A percentile compares a stretch with the other conserved stretches of the same genome.
Evolutionary conservation across 1,140 invertebrate species (phyloP).

Genomic region (Caenorhabditis remanei): DNA sequence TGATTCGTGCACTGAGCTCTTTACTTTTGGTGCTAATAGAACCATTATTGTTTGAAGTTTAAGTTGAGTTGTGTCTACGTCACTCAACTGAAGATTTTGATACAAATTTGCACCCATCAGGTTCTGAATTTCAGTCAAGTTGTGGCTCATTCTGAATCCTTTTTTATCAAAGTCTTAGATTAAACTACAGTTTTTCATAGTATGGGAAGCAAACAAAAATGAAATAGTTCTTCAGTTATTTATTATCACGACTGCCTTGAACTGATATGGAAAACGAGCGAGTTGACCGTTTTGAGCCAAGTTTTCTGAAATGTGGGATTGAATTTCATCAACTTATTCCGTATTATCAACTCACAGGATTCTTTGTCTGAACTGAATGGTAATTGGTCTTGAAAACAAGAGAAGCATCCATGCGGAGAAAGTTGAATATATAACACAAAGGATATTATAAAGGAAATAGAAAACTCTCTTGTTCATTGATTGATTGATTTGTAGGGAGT

Average conservation of each 20-base stretch:
- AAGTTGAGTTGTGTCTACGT: too few species aligned
- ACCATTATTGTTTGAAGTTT: too few species aligned
- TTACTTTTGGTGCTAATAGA: too few species aligned
- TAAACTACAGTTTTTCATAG: too few species aligned
- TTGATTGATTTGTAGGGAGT: constrained; percentile 43
- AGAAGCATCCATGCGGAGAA: constrained; percentile 33
- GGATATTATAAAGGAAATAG: constrained; percentile 38
- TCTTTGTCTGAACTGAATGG: constrained; percentile 3
- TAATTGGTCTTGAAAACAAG: constrained; percentile 19
- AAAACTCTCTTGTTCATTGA: constrained; percentile 44
- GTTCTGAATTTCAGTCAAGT: too few species aligned
- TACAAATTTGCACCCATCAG: too few species aligned
- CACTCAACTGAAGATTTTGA: too few species aligned
- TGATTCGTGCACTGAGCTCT: too few species aligned
- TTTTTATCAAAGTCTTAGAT: too few species aligned
- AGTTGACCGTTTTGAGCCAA: constrained; percentile 1
- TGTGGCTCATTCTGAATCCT: too few species aligned
- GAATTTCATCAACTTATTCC: not conserved
- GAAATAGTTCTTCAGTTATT: not conserved
- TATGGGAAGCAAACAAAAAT: too few species aligned
- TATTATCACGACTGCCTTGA: not conserved
- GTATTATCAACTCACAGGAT: not conserved
- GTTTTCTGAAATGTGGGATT: constrained; percentile 1
- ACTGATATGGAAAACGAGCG: constrained; percentile 19
- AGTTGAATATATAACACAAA: constrained; percentile 14